Base-by-base conservation (phyloP, 2,888 invertebrate genomes). In the Agonopterix subpropinquella region DNA sequence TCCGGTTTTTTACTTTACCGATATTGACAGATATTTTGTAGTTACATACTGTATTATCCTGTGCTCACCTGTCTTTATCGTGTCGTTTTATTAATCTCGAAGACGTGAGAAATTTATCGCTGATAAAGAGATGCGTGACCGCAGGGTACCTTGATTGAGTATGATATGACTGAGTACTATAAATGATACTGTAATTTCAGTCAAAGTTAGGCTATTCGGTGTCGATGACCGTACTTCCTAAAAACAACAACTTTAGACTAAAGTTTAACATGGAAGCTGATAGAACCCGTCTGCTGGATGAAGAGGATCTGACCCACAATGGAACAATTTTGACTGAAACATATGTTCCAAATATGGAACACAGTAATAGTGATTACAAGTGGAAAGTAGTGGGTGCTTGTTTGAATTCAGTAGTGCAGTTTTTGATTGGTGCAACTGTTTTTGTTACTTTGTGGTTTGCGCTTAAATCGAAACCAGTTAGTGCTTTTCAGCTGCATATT, bases 101-200 rank as follows among this genome's bases (percentile, higher is more conserved):
- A 56, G 58, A 70, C 67, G 70, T 69, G 68, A 66, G 62, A 65
- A 55, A 58, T 47, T 59, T 70, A 70, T 70, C 70, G 45, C 2
- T 46, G 67, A 67, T 70, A 65, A 64, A 50, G 42, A 59, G 53
- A 61, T 64, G 61, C 58, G 58, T 66, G 64, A 58, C 57, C 43
- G 52, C 45, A 11, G 9, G 13, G 37, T 37, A 11, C 28, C 28
- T 28, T 28, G 28, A 28, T 28, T 7, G 28, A 28, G 28, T 28
- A 28, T 28, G 28, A 13, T 13, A 13, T 13, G 13, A 13, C 13
- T 2, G 13, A 13, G 1, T 13, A 13, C 13, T 13, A 13, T 13
- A 13, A 13, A 13, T 13, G 13, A 28, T 28, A 28, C 28, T 28
- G 28, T 28, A 28, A 28, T 28, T 28, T 28, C 28, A 28, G 28